Base-by-base conservation (phyloP, 2,113 vertebrate species). In the Acanthisitta chloris region DNA sequence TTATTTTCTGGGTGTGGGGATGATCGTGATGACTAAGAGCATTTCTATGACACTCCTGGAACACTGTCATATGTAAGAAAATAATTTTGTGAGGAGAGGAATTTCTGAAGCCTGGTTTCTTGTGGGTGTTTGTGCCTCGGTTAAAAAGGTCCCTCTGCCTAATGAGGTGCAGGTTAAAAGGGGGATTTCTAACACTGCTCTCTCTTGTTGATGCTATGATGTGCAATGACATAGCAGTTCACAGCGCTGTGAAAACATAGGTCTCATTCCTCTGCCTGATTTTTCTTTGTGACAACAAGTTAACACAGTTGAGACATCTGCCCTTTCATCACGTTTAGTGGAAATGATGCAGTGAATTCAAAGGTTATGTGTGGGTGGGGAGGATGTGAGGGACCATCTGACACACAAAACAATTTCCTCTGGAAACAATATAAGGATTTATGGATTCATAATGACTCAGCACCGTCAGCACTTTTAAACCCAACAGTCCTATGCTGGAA, bases 371-470 rank as follows among this genome's bases (percentile, higher is more conserved):
- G 29, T 8, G 17, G 20, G 67, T 65, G 51, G 46, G 54, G 38
- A 83, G 59, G 67, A 62, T 62, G 51, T 45, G 31, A 73, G 28
- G 45, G 76, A 57, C 88, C n/a, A 38, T 54, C 85, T 57, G n/a
- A 93, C 58, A 8, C 3, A 38, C 10, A 51, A 48, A 83, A 42
- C 14, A 4, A 78, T 70, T 96, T 97, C 92, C 92, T 88, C 71
- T 29, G 34, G 88, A 94, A 92, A 86, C 51, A 29, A 86, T 64
- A 57, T 31, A 70, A 86, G 34, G 26, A 58, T 88, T 73, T 80
- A 69, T 8, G 4, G 55, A 38, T 83, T 98, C 98, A 95, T 58
- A 74, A 52, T 98, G 98, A 98, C 94, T 97, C 95, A 83, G 97
- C 97, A 92, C 29, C 34, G 14, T 76, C 80, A 71, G 51, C 49